Evolutionary conservation across 1,140 invertebrate species (phyloP).

Genomic region (Drosophila asahinai): DNA sequence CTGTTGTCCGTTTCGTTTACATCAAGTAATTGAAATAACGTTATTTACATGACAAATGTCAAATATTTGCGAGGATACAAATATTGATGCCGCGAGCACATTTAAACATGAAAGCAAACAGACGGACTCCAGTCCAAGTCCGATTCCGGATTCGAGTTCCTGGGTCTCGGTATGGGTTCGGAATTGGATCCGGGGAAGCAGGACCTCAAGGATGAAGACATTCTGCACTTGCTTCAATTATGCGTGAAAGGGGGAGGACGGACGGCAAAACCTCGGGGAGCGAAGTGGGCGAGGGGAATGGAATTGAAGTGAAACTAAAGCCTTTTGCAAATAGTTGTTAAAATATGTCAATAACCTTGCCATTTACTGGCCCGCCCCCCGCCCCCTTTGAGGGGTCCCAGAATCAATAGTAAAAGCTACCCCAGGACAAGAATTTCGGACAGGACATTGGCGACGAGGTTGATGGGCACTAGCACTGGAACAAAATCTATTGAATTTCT

Average conservation of each 20-base stretch:
- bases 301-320: slow-evolving; percentile 81
- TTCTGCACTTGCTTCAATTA: slow-evolving; percentile 82
- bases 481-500: background rate
- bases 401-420: slow-evolving; percentile 66
- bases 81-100: slow-evolving; percentile 79
- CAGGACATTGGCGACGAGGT: slow-evolving; percentile 46
- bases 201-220: slow-evolving; percentile 66
- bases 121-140: slow-evolving; percentile 19
- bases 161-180: background rate
- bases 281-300: slow-evolving; percentile 30
- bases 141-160: slow-evolving; percentile 11
- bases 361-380: slow-evolving; percentile 49
- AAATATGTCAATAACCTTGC: slow-evolving; percentile 81
- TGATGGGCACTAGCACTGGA: slow-evolving; percentile 18
- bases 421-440: slow-evolving; percentile 61
- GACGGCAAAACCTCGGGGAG: background rate
- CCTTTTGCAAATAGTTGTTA: slow-evolving; percentile 83
- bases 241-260: slow-evolving; percentile 38
- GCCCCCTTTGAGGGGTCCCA: slow-evolving; percentile 6
- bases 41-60: slow-evolving; percentile 78
- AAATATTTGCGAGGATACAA: slow-evolving; percentile 76
- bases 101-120: slow-evolving; percentile 69
- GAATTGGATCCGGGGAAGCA: background rate
- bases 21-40: slow-evolving; percentile 79
- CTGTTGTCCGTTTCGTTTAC: slow-evolving; percentile 43